Percentiles rank a stretch among this genome's conserved stretches.
Conservation (phyloP, 2,113 vertebrate species). For the Mungos mungo region DNA sequence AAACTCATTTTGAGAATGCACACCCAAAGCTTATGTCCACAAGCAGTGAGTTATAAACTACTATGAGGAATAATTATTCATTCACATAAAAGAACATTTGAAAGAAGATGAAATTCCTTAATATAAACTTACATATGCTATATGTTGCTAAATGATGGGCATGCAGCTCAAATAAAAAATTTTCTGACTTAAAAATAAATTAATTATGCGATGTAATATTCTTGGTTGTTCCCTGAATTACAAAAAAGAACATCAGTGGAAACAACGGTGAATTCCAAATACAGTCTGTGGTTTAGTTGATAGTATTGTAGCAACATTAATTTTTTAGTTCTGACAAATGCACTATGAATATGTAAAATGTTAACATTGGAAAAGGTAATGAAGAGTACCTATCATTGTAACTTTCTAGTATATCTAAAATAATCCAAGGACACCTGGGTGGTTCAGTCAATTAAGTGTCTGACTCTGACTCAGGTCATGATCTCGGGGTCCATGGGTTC, state of each 20-base stretch:
- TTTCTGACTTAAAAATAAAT: conserved; percentile 10
- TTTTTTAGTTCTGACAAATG: background rate
- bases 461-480: no score
- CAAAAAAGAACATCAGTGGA: background rate
- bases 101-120: background rate
- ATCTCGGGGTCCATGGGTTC: no score
- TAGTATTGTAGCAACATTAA: background rate
- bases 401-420: background rate
- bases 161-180: background rate
- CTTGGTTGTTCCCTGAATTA: background rate
- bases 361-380: background rate
- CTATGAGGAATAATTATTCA: background rate
- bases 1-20: background rate
- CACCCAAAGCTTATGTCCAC: background rate
- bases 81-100: background rate
- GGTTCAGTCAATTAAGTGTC: no score
- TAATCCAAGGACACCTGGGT: no score
- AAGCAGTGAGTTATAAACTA: background rate
- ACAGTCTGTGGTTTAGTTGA: background rate
- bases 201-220: background rate
- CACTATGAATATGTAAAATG: background rate
- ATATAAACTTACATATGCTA: background rate
- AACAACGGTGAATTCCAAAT: background rate
- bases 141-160: background rate
- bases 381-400: background rate